Percentiles rank a stretch among this genome's conserved stretches.
Evolutionary conservation across 2,888 invertebrate genomes (phyloP).

Genomic region (Bellardia pandia): DNA sequence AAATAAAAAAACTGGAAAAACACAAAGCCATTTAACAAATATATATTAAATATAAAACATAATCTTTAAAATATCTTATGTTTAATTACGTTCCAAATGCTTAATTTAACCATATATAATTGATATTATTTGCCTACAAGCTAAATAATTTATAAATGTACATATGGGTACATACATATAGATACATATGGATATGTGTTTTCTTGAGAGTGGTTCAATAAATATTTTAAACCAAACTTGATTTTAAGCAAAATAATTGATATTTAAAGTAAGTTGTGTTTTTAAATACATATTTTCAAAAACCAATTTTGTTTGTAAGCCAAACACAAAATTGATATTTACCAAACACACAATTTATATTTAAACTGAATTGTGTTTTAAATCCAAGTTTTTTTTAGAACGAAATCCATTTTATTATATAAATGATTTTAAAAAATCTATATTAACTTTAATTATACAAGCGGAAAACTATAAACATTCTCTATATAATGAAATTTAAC

Average conservation of each 20-base stretch:
- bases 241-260: not conserved
- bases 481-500: constrained; percentile 38
- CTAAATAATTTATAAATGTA: no score
- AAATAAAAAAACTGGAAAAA: constrained; percentile 28
- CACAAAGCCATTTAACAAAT: constrained; percentile 43
- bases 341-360: not conserved
- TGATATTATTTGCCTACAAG: constrained; percentile 11
- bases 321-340: not conserved
- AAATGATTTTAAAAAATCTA: constrained; percentile 59
- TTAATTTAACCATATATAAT: constrained; percentile 12
- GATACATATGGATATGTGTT: not conserved
- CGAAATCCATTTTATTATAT: constrained; percentile 40
- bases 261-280: constrained; percentile 31
- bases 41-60: not conserved
- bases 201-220: constrained; percentile 28
- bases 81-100: not conserved
- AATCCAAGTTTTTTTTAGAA: constrained; percentile 18
- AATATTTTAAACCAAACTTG: constrained; percentile 9
- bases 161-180: not conserved
- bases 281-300: not conserved
- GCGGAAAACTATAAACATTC: constrained; percentile 58
- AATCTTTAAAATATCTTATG: constrained; percentile 7
- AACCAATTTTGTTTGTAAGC: not conserved
- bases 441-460: constrained; percentile 43
- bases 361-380: constrained; percentile 37